Base-by-base conservation (phyloP, 2,113 vertebrate genomes). In the Poicephalus gulielmi region DNA sequence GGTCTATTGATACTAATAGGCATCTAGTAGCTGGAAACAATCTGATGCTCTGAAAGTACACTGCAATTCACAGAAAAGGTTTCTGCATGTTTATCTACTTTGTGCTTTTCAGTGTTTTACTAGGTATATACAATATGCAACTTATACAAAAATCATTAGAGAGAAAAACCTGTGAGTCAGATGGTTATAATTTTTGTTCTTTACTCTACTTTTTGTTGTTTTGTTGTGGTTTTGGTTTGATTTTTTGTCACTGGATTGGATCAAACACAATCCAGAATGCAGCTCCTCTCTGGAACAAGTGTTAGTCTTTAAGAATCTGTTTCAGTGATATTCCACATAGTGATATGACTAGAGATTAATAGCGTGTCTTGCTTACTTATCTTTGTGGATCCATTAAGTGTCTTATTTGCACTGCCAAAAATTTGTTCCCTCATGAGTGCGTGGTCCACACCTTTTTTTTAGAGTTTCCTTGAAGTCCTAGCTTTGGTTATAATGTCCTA, bases 341-440 rank as follows among this genome's bases (percentile, higher is more conserved):
- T 7, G 2, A 17, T 46, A 50, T 0, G 0, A 25, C 17, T 44
- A 39, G 16, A 4, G 3, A 53, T 30, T 39, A 43, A 39, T 10
- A 85, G 6, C 2, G 6, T 23, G 13, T 28, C 46, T 81, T 77
- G 35, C 37, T 71, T 35, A 30, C 13, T n/a, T 31, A 22, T n/a
- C 19, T 60, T 64, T 82, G 33, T 30, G 10, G 25, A 46, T 16
- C 6, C 30, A 37, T 12, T n/a, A 78, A 22, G 7, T 12, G 14
- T 39, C 49, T 69, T 41, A 27, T 78, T 69, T n/a, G 2, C n/a
- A 46, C 4, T 15, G 39, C 28, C 22, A 69, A 41, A 37, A 53
- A 27, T 59, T 20, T 78, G 16, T 6, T 14, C 10, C 69, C 7
- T 60, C 60, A 5, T 13, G 39, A 55, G 20, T 46, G 13, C 7